Conservation (phyloP, 2,113 vertebrate genomes). For the Amblyopsis rosae region DNA sequence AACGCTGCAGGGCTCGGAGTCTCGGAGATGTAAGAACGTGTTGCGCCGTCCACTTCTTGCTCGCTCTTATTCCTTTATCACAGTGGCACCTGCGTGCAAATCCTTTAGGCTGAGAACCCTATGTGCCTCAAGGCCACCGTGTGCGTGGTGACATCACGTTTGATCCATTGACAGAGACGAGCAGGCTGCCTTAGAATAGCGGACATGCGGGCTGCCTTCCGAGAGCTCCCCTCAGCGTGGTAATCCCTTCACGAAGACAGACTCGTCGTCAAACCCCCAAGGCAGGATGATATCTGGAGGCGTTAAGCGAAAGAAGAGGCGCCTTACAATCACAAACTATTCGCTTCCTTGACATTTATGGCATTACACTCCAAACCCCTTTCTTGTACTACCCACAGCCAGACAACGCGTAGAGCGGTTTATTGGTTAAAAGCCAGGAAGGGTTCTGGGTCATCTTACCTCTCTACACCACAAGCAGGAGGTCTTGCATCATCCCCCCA, state of each 20-base stretch:
- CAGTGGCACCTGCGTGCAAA: constrained; percentile 39
- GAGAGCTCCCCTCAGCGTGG: constrained; percentile 23
- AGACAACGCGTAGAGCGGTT: not conserved
- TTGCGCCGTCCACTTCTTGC: constrained; percentile 27
- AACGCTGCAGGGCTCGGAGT: constrained; percentile 35
- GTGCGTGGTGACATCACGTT: constrained; percentile 33
- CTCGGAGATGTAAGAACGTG: constrained; percentile 38
- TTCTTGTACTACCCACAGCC: constrained; percentile 7
- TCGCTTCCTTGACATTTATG: constrained; percentile 28
- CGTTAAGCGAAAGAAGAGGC: constrained; percentile 24
- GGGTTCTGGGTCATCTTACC: too few relatives aligned
- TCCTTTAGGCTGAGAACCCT: constrained; percentile 29
- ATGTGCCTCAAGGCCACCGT: constrained; percentile 35
- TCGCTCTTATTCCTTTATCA: constrained; percentile 30
- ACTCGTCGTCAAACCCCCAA: too few relatives aligned
- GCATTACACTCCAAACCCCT: constrained; percentile 26
- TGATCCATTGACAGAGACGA: constrained; percentile 49
- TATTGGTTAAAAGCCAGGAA: constrained; percentile 18
- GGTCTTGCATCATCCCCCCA: too few relatives aligned
- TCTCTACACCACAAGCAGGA: too few relatives aligned
- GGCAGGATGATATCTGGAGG: constrained; percentile 5
- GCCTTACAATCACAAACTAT: constrained; percentile 28
- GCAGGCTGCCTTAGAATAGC: constrained; percentile 22
- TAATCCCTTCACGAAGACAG: constrained; percentile 3
- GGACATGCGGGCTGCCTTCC: constrained; percentile 28